Evolutionary conservation across 2,888 invertebrate species (phyloP).

Genomic region (Timema cristinae): DNA sequence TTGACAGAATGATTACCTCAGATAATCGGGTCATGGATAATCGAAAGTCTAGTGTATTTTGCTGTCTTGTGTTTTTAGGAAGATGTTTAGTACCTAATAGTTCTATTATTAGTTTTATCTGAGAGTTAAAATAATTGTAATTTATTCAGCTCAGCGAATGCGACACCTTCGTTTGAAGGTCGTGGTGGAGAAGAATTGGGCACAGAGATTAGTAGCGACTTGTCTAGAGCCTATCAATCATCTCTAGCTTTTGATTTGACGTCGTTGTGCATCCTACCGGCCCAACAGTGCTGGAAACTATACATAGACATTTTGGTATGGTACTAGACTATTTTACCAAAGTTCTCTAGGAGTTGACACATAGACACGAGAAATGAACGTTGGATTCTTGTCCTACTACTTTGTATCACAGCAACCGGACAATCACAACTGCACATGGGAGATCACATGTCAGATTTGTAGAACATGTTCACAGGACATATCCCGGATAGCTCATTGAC

Average conservation of each 20-base stretch:
- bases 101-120: no score
- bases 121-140: constrained; percentile 10
- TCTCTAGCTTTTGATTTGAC: constrained; percentile 71
- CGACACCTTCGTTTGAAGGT: constrained; percentile 94
- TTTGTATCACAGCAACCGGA: no score
- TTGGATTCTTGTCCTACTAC: no score
- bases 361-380: no score
- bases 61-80: background rate
- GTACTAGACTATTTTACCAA: constrained; percentile 22
- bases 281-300: constrained; percentile 90
- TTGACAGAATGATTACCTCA: background rate
- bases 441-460: no score
- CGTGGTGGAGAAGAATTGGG: constrained; percentile 91
- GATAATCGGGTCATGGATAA: background rate
- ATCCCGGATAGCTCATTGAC: no score
- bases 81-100: no score
- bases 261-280: constrained; percentile 76
- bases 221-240: constrained; percentile 76
- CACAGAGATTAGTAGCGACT: constrained; percentile 72
- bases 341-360: no score
- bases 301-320: constrained; percentile 86
- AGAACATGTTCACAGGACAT: no score
- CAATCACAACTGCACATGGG: no score
- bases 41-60: background rate
- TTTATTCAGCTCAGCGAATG: constrained; percentile 85